These are phyloP conservation scores for Cephus spinipes DNA, from an alignment of 2,888 invertebrate species.

Conservation along the genomic window DNA sequence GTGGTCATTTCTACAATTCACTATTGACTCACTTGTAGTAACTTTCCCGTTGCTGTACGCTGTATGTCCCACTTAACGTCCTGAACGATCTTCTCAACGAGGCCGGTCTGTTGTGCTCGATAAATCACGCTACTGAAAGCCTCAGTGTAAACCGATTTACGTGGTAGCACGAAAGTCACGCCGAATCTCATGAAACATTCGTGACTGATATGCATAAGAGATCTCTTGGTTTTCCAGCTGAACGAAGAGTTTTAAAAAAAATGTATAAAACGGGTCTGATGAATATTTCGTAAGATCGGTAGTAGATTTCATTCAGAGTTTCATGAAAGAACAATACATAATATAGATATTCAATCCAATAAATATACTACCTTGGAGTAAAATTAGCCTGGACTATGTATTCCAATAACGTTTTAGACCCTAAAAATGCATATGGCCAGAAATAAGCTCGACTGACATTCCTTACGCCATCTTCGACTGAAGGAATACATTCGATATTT, in stretches of 20 bases:
- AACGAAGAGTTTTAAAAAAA: conserved; percentile 9
- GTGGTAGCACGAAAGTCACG: conserved; percentile 75
- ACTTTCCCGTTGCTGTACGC: conserved; percentile 72
- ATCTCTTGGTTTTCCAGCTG: conserved; percentile 70
- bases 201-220: conserved; percentile 77
- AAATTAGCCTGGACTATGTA: conserved; percentile 81
- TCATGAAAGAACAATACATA: not conserved
- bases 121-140: conserved; percentile 74
- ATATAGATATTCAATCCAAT: not conserved
- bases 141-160: conserved; percentile 74
- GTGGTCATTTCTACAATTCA: not conserved
- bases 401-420: conserved; percentile 78
- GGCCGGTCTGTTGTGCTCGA: conserved; percentile 76
- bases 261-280: not conserved
- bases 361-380: conserved; percentile 69
- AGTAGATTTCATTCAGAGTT: conserved; percentile 28
- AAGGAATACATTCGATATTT: conserved; percentile 76
- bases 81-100: conserved; percentile 74
- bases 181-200: conserved; percentile 82
- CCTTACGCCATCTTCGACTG: conserved; percentile 76
- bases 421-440: conserved; percentile 83
- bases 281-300: conserved; percentile 34
- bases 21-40: conserved; percentile 71
- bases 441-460: conserved; percentile 82
- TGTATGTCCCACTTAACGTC: conserved; percentile 82